Evolutionary conservation across 2,113 vertebrate species (phyloP).

Genomic region (Odocoileus hemionus): DNA sequence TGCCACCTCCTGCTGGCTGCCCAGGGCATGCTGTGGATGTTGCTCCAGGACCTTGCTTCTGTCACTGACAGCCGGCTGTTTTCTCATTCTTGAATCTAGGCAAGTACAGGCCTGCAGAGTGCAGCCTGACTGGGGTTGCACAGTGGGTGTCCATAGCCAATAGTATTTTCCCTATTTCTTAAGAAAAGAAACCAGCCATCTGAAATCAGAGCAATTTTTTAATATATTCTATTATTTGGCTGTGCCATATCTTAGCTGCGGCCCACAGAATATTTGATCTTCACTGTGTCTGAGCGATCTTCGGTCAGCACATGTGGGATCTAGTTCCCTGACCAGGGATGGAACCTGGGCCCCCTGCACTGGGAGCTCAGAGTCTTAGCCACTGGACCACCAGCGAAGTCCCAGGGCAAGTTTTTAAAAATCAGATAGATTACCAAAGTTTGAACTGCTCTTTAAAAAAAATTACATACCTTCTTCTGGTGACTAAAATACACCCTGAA

Average conservation of each 20-base stretch:
- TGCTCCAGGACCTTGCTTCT: background rate
- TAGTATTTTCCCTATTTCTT: background rate
- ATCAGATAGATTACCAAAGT: background rate
- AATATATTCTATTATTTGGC: background rate
- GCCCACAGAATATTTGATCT: background rate
- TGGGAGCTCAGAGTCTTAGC: background rate
- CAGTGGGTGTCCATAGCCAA: background rate
- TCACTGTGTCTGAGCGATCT: background rate
- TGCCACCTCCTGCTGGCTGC: background rate
- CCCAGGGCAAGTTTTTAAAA: background rate
- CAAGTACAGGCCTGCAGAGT: background rate
- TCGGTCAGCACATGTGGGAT: background rate
- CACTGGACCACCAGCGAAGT: background rate
- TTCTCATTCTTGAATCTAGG: background rate
- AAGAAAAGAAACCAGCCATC: background rate
- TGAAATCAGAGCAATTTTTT: background rate
- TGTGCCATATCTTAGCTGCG: background rate
- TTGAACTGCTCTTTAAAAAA: background rate
- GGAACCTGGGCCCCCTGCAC: background rate
- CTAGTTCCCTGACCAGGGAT: background rate
- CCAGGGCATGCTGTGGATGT: background rate
- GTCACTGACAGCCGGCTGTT: rapidly evolving
- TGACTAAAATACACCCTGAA: background rate
- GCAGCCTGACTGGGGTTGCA: background rate
- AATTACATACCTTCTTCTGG: background rate